phyloP scores from a whole-genome alignment of 2,888 invertebrate genomes.

The Agriopis aurantiaria region DNA sequence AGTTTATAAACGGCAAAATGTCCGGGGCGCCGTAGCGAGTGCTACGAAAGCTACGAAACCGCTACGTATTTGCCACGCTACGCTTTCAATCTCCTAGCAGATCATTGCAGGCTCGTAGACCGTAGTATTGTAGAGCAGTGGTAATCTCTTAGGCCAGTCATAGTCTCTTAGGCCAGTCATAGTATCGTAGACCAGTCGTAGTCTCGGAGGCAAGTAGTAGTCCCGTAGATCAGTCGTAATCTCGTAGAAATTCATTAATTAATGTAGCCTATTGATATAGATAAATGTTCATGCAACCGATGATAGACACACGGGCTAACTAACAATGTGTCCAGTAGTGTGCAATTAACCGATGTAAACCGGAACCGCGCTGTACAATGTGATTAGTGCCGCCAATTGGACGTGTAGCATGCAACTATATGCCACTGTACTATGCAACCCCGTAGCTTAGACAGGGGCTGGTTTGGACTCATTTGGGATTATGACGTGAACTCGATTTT shows the following conservation, averaged over 20 bases:
- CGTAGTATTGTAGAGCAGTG: neutral
- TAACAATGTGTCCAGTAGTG: neutral
- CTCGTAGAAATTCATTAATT: no score
- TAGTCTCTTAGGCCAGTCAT: no score
- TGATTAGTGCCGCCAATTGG: neutral
- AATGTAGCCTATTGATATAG: no score
- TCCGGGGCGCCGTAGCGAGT: neutral
- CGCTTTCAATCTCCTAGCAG: neutral
- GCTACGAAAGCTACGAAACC: neutral
- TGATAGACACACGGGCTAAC: neutral
- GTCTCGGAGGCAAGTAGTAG: no score
- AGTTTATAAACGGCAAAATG: no score
- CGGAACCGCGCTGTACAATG: neutral
- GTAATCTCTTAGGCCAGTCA: no score
- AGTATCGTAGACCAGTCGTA: no score
- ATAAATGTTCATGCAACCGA: no score
- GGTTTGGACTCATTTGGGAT: neutral
- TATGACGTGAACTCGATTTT: neutral
- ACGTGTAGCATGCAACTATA: neutral
- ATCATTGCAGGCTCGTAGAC: neutral
- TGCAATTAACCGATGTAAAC: conserved; percentile 1
- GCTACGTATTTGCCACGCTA: neutral
- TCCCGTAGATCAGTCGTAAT: no score
- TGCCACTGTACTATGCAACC: neutral
- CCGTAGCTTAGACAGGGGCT: neutral